Percentiles rank a stretch among this genome's conserved stretches.
These are phyloP conservation scores for Platichthys flesus DNA, from an alignment of 2,113 vertebrate genomes.

Conservation along the genomic window DNA sequence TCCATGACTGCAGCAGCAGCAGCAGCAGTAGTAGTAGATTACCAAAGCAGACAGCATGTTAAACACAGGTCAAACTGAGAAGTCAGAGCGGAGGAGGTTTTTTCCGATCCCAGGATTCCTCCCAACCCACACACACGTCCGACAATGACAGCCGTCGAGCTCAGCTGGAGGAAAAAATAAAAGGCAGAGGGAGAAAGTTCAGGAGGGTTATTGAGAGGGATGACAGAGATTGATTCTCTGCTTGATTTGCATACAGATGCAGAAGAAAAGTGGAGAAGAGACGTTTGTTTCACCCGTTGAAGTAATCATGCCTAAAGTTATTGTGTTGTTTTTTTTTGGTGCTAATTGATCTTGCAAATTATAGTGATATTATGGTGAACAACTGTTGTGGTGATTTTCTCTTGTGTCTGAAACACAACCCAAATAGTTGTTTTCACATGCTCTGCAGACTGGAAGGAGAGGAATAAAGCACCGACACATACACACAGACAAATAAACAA, in stretches of 20 bases:
- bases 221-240: slow-evolving; percentile 47
- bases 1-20: slow-evolving; percentile 22
- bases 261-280: slow-evolving; percentile 1
- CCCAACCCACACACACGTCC: slow-evolving; percentile 77
- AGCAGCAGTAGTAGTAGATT: slow-evolving; percentile 55
- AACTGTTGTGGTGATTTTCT: slow-evolving; percentile 6
- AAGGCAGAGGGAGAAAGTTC: slow-evolving; percentile 12
- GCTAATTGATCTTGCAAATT: slow-evolving; percentile 55
- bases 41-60: slow-evolving; percentile 70
- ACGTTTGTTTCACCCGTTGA: slow-evolving; percentile 34
- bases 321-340: slow-evolving; percentile 34
- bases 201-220: slow-evolving; percentile 26
- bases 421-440: slow-evolving; percentile 61
- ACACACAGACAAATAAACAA: slow-evolving; percentile 42
- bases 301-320: slow-evolving; percentile 16
- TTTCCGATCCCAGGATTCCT: slow-evolving; percentile 79
- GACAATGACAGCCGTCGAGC: slow-evolving; percentile 65
- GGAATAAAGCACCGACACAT: neutral
- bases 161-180: slow-evolving; percentile 35
- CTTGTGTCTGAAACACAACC: slow-evolving; percentile 55
- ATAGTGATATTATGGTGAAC: slow-evolving; percentile 26
- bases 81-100: slow-evolving; percentile 72
- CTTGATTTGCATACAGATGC: slow-evolving; percentile 32
- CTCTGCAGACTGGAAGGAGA: slow-evolving; percentile 18
- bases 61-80: slow-evolving; percentile 75